phyloP scores from a whole-genome alignment of 1,140 invertebrate genomes.

The Achroia grisella region DNA sequence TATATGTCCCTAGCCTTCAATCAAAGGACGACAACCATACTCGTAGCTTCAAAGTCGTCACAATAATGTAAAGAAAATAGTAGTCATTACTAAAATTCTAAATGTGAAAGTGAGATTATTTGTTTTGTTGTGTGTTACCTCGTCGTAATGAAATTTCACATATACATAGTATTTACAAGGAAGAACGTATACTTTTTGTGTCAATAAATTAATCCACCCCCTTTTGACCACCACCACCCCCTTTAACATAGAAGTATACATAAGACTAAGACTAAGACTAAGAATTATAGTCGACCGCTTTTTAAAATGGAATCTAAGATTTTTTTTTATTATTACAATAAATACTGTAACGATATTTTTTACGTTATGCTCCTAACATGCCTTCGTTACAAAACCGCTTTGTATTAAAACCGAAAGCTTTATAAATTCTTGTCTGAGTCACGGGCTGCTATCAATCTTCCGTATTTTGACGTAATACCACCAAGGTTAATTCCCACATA shows the following conservation, averaged over 20 bases:
- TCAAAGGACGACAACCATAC: no score
- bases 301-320: not conserved
- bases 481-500: constrained; percentile 13
- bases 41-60: no score
- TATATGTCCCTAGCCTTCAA: no score
- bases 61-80: no score
- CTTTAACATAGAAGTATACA: not conserved
- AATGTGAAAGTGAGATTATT: no score
- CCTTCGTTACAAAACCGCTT: constrained; percentile 1
- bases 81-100: no score
- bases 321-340: not conserved
- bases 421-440: constrained; percentile 2
- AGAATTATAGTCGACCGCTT: not conserved
- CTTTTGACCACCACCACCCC: no score
- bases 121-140: no score
- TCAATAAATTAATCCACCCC: no score
- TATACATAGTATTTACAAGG: no score
- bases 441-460: constrained; percentile 7
- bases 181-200: no score
- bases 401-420: constrained; percentile 2
- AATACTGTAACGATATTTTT: not conserved
- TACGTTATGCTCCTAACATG: not conserved
- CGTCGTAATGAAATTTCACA: no score
- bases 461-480: constrained; percentile 9
- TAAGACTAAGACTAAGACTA: not conserved